Evolutionary conservation across 2,797 vertebrate species (phyloP).

Genomic region (Urophycis tenuis): DNA sequence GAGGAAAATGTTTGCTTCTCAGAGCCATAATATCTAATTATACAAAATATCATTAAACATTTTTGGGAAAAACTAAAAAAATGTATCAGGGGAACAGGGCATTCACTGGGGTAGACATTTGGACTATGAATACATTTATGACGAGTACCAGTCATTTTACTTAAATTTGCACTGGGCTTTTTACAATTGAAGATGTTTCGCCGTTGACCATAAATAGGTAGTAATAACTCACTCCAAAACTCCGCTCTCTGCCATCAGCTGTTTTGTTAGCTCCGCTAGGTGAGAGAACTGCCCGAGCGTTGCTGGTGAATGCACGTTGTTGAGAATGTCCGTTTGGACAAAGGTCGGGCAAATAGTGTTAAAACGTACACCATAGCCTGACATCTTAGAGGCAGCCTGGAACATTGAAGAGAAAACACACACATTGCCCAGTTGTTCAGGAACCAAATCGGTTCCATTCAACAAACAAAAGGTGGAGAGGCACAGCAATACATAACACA

Average conservation of each 20-base stretch:
- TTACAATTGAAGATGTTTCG: not conserved
- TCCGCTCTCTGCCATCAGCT: conserved; percentile 14
- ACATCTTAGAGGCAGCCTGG: conserved; percentile 48
- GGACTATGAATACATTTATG: too few relatives aligned
- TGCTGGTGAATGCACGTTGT: fast-evolving
- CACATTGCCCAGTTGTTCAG: not conserved
- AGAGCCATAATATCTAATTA: too few relatives aligned
- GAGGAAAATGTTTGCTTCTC: too few relatives aligned
- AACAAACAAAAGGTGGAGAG: not conserved
- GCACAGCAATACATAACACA: not conserved
- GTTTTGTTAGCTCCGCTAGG: not conserved
- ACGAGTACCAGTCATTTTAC: too few relatives aligned
- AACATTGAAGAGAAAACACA: not conserved
- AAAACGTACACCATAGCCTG: conserved; percentile 57
- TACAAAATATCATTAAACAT: too few relatives aligned
- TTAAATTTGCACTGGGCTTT: too few relatives aligned
- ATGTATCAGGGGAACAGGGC: too few relatives aligned
- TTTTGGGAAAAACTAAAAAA: too few relatives aligned
- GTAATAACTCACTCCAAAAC: conserved; percentile 46
- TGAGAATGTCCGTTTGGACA: conserved; percentile 53
- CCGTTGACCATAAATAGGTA: not conserved
- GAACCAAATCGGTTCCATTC: not conserved
- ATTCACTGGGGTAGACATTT: too few relatives aligned
- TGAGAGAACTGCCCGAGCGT: conserved; percentile 35
- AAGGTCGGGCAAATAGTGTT: conserved; percentile 66